Conservation (phyloP, 2,797 vertebrate species). For the Synaphobranchus kaupii region DNA sequence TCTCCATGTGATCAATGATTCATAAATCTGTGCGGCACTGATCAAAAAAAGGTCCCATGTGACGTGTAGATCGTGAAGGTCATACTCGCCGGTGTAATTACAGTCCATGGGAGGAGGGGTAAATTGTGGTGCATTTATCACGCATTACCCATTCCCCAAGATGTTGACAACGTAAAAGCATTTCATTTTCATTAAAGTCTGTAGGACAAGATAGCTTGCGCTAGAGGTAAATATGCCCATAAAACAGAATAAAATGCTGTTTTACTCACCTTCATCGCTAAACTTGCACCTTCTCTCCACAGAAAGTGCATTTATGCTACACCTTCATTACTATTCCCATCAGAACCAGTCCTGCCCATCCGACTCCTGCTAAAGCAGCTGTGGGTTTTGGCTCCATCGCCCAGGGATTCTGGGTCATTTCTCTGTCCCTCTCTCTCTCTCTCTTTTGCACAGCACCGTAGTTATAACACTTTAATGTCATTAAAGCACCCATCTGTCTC, state of each 20-base stretch:
- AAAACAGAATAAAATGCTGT: neutral
- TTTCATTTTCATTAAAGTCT: neutral
- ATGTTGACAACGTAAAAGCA: neutral
- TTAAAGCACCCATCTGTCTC: neutral
- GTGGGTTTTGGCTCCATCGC: neutral
- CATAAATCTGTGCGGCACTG: neutral
- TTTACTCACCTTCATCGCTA: neutral
- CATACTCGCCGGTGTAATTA: neutral
- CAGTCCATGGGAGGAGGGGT: neutral
- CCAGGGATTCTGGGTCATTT: constrained; percentile 6
- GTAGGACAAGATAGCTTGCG: neutral
- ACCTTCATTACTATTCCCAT: neutral
- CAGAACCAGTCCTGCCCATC: neutral
- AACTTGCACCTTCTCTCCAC: neutral
- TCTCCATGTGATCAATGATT: neutral
- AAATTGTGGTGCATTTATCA: neutral
- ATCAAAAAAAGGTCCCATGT: neutral
- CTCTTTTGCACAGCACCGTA: neutral
- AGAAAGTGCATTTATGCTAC: neutral
- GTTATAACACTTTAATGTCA: neutral
- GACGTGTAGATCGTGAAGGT: neutral
- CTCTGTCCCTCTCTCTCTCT: neutral
- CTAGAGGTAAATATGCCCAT: neutral
- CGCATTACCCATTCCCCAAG: neutral
- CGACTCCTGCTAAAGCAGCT: neutral